Percentiles rank a stretch among this genome's conserved stretches.
Conservation (phyloP, 2,797 vertebrate species). For the Neopelma chrysocephalum region DNA sequence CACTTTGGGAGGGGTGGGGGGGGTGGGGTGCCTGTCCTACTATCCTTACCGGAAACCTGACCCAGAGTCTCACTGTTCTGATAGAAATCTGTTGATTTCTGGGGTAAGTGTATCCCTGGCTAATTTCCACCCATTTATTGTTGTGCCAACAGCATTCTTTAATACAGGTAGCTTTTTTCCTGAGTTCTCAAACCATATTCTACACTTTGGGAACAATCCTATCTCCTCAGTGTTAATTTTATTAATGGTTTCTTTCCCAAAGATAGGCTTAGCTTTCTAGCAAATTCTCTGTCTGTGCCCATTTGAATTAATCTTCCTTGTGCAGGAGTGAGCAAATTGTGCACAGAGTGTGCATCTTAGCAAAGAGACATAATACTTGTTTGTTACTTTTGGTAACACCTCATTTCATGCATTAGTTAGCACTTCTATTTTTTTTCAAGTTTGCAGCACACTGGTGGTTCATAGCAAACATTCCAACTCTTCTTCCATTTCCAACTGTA, state of each 20-base stretch:
- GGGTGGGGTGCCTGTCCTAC: accelerated
- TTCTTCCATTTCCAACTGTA: background rate
- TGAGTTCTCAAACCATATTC: background rate
- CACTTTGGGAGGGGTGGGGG: accelerated
- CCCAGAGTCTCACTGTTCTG: background rate
- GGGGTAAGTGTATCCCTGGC: background rate
- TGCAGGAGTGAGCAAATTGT: background rate
- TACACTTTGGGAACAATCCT: background rate
- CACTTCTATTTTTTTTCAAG: background rate
- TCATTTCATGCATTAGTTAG: background rate
- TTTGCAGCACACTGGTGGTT: background rate
- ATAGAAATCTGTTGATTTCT: background rate
- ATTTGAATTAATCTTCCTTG: background rate
- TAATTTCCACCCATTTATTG: background rate
- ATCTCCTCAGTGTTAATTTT: background rate
- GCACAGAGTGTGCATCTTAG: background rate
- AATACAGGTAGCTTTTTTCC: background rate
- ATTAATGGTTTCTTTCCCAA: background rate
- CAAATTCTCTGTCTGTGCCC: background rate
- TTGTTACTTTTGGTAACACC: background rate
- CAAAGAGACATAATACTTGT: background rate
- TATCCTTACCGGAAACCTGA: background rate
- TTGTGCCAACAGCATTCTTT: background rate
- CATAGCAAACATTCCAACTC: background rate
- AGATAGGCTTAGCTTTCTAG: background rate